Evolutionary conservation across 2,797 vertebrate genomes (phyloP), one percentile per base, ranked within the genome.

Genomic region (Eleutherodactylus coqui): DNA sequence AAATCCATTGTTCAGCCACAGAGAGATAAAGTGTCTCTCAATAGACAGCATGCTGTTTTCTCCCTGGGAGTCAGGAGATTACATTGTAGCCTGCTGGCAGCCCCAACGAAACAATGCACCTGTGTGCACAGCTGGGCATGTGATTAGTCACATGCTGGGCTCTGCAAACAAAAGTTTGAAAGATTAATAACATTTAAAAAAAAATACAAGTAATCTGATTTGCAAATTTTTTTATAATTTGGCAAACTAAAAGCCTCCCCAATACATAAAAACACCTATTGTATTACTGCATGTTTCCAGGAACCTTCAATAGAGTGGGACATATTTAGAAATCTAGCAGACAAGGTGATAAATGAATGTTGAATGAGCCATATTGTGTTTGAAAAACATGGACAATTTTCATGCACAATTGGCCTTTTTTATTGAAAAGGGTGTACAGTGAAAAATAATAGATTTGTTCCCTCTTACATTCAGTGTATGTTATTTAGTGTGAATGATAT

Each of bases 401-500:
- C 53, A 83, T 60, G 70, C 82, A 47, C 55, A 83, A 83, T 75
- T 73, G 29, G 24, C 16, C 49, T n/a, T 72, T 38, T 55, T 82
- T 73, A 82, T 45, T 62, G 82, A 85, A 78, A 85, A 79, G 36
- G 19, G 69, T 43, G 43, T 51, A 75, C 67, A 64, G 19, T 64
- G 70, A 75, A 75, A 73, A 47, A 80, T 85, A 85, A 80, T 73
- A 86, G 78, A 86, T 82, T 81, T 86, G 14, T 76, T 62, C 53
- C 75, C 49, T 41, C 62, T 69, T 72, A 32, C 43, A 76, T 82
- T 38, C 64, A 81, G 55, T 51, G 43, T 75, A 62, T 17, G 41
- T 67, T 86, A 77, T 86, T 86, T 86, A 69, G 80, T 86, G 62
- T 77, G 75, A 83, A 72, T 77, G 51, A 49, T 83, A 87, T 83